Evolutionary conservation across 1,140 invertebrate species (phyloP).

Genomic region (Varroa destructor): DNA sequence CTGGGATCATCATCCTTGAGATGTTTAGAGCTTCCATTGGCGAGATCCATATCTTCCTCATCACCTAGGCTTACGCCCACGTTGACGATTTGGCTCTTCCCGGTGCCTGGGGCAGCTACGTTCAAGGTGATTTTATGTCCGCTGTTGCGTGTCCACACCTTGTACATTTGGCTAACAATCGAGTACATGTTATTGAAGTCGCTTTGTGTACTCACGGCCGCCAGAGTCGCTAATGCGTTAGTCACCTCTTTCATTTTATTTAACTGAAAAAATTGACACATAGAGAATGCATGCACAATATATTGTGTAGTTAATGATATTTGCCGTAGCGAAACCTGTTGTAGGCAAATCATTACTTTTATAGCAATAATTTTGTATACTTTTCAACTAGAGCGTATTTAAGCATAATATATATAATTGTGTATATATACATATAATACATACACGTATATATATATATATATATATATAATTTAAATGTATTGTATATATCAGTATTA

Average conservation of each 20-base stretch:
- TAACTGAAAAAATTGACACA: background rate
- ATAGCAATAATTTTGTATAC: no score
- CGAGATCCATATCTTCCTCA: conserved; percentile 24
- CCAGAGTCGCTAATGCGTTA: conserved; percentile 15
- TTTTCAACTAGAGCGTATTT: no score
- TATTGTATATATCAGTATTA: no score
- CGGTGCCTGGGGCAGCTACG: background rate
- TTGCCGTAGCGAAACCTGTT: no score
- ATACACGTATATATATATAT: no score
- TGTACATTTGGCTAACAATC: conserved; percentile 11
- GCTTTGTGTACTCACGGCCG: conserved; percentile 9
- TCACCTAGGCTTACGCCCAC: background rate
- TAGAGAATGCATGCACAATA: no score
- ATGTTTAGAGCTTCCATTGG: conserved; percentile 11
- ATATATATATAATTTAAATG: no score
- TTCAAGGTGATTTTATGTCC: conserved; percentile 16
- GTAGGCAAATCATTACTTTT: no score
- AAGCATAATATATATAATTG: no score
- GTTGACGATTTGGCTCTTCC: background rate
- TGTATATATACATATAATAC: no score
- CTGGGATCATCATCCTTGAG: conserved; percentile 17
- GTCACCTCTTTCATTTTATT: conserved; percentile 20
- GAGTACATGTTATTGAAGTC: conserved; percentile 26
- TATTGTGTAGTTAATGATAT: no score
- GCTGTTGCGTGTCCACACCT: conserved; percentile 9